Evolutionary conservation across 1,140 invertebrate genomes (phyloP).

Genomic region (Drosophila nebulosa): DNA sequence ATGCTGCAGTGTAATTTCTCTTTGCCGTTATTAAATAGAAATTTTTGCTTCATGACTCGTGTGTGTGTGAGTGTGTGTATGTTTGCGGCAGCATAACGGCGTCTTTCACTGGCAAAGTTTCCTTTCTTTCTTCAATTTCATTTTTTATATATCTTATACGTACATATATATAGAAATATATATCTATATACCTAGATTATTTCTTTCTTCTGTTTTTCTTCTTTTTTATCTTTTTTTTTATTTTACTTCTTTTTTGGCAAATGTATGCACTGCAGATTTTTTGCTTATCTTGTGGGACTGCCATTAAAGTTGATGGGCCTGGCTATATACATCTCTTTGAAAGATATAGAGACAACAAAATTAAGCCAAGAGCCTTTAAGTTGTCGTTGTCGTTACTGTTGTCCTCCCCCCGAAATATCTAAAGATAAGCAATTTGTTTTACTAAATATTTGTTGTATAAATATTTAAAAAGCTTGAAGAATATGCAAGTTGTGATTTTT

Average conservation of each 20-base stretch:
- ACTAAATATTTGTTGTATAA: background rate
- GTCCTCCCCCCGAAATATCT: background rate
- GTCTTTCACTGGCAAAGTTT: constrained; percentile 44
- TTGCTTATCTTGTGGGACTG: constrained; percentile 51
- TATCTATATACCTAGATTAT: constrained; percentile 26
- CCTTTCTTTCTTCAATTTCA: constrained; percentile 30
- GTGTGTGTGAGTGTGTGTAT: constrained; percentile 24
- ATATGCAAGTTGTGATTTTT: background rate
- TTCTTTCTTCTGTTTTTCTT: background rate
- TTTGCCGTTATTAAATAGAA: constrained; percentile 73
- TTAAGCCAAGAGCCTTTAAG: background rate
- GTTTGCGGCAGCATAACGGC: constrained; percentile 6
- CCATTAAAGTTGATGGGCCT: constrained; percentile 25
- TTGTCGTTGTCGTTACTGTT: background rate
- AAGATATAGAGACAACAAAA: background rate
- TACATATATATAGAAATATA: background rate
- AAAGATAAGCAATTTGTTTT: constrained; percentile 1
- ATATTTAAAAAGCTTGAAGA: background rate
- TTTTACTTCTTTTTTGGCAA: constrained; percentile 47
- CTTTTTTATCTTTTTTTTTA: background rate
- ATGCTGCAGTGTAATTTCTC: constrained; percentile 76
- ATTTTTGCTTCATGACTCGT: constrained; percentile 61
- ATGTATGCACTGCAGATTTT: constrained; percentile 65
- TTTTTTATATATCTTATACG: background rate
- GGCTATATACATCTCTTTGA: background rate